Evolutionary conservation across 2,113 vertebrate species (phyloP).

Genomic region (Paedocypris sp.): DNA sequence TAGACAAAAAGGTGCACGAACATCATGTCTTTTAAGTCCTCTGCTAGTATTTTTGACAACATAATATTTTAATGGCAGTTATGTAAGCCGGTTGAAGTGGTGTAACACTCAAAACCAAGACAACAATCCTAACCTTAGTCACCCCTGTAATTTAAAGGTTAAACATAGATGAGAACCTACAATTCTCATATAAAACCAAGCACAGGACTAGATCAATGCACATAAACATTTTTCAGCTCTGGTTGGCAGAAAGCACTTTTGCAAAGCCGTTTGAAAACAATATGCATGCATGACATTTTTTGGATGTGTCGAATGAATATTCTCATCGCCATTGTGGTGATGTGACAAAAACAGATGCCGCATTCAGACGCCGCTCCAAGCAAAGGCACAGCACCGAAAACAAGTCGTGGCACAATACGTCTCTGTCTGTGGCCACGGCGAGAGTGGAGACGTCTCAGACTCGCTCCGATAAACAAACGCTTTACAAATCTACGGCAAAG

Average conservation of each 20-base stretch:
- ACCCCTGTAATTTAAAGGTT: too few species aligned
- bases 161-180: too few species aligned
- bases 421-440: conserved; percentile 11
- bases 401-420: conserved; percentile 11
- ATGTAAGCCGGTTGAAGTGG: background rate
- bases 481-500: background rate
- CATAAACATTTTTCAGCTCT: too few species aligned
- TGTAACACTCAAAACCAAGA: background rate
- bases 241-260: too few species aligned
- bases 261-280: background rate
- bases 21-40: background rate
- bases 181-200: too few species aligned
- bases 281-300: background rate
- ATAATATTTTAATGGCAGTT: background rate
- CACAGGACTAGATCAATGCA: too few species aligned
- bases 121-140: too few species aligned
- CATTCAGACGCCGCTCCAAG: background rate
- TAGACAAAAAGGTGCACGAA: too few species aligned
- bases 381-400: conserved; percentile 14
- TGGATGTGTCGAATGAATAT: background rate
- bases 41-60: background rate
- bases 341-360: conserved; percentile 6
- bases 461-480: conserved; percentile 11
- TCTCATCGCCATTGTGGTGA: background rate
- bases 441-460: conserved; percentile 21